Percentiles rank a stretch among this genome's conserved stretches.
Evolutionary conservation across 2,888 invertebrate genomes (phyloP).

Genomic region (Drosophila cognata): DNA sequence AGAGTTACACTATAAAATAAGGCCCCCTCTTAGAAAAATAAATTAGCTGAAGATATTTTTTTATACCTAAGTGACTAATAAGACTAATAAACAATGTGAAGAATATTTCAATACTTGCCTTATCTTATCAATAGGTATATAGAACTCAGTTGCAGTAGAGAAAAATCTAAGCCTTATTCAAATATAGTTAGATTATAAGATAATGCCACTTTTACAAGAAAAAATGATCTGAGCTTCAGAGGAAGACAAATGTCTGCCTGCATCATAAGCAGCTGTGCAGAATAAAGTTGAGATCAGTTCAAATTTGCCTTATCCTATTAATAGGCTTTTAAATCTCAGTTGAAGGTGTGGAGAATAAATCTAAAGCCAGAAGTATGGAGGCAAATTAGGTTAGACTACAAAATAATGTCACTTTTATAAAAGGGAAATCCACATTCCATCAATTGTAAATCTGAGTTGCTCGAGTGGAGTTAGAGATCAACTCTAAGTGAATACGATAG

Average conservation of each 20-base stretch:
- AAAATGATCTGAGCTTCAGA: not conserved
- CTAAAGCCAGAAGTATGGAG: not conserved
- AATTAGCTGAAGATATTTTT: not conserved
- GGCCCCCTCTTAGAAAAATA: not conserved
- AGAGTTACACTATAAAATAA: not conserved
- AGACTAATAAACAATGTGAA: not conserved
- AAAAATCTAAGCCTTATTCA: not conserved
- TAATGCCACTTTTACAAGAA: not conserved
- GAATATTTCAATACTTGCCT: not conserved
- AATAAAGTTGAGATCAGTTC: not conserved
- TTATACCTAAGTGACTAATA: not conserved
- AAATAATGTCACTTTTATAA: not conserved
- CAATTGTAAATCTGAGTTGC: not conserved
- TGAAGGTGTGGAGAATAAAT: not conserved
- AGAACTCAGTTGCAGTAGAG: not conserved
- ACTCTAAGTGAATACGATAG: not conserved
- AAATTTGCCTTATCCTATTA: not conserved
- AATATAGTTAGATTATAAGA: not conserved
- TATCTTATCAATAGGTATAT: not conserved
- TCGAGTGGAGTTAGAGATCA: not conserved
- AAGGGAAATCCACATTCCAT: not conserved
- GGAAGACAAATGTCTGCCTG: not conserved
- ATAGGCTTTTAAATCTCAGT: not conserved
- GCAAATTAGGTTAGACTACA: not conserved
- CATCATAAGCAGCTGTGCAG: not conserved